Evolutionary conservation across 2,797 vertebrate genomes (phyloP).

Genomic region (Pseudocheirus occidentalis): DNA sequence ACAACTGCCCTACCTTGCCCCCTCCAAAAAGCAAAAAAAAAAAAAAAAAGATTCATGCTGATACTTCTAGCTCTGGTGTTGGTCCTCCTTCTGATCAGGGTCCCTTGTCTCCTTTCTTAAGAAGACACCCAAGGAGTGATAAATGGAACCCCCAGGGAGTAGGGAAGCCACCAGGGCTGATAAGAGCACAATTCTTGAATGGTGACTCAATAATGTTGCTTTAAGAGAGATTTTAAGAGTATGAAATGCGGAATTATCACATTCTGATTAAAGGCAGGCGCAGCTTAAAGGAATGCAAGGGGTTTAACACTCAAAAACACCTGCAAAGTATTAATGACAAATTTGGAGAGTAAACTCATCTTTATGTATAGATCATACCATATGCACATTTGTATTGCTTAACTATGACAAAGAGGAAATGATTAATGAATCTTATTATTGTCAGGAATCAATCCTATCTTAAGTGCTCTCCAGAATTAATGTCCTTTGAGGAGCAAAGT

Average conservation of each 20-base stretch:
- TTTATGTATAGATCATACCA: conserved; percentile 37
- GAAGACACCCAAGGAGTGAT: not conserved
- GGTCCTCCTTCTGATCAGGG: not conserved
- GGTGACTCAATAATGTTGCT: conserved; percentile 51
- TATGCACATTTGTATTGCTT: conserved; percentile 54
- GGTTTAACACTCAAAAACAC: not conserved
- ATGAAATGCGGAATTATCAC: conserved; percentile 31
- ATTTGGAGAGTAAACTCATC: conserved; percentile 14
- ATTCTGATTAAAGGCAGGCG: not conserved
- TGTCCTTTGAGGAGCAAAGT: not conserved
- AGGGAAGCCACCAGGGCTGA: not conserved
- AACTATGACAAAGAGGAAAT: conserved; percentile 46
- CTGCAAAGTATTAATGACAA: not conserved
- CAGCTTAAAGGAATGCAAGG: not conserved
- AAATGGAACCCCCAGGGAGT: not conserved
- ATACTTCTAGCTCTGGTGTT: not conserved
- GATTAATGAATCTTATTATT: conserved; percentile 50
- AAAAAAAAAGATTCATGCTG: not conserved
- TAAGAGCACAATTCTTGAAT: not conserved
- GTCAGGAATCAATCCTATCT: conserved; percentile 53
- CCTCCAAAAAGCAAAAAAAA: no score
- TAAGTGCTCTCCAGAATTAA: conserved; percentile 31
- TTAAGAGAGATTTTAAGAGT: conserved; percentile 49
- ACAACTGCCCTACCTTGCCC: no score
- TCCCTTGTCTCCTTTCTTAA: not conserved